Evolutionary conservation across 1,140 invertebrate species (phyloP), one percentile per base, ranked within the genome.

Genomic region (Rhagoletis pomonella): DNA sequence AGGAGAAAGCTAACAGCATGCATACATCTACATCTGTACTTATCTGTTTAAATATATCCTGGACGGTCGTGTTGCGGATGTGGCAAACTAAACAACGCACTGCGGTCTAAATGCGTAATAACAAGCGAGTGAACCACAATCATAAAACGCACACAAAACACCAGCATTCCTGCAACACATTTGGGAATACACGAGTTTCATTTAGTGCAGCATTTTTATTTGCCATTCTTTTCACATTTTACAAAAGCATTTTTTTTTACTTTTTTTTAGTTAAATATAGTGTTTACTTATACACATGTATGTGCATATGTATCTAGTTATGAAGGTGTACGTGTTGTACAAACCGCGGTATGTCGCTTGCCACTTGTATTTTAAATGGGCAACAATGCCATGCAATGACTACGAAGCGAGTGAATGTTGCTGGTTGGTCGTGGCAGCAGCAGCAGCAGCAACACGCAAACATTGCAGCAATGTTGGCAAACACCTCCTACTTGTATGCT

Each of bases 291-390:
- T 81, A 47, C 55, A 10, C 17, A 55, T 12, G 17, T 55, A 12
- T 81, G 44, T 19, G 1, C 47, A 3, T n/a, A n/a, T n/a, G n/a
- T n/a, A n/a, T n/a, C n/a, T n/a, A n/a, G n/a, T n/a, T n/a, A n/a
- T n/a, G n/a, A 42, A 4, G 73, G 42, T 50, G 47, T 12, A 73
- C 12, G n/a, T n/a, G n/a, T 6, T 17, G 17, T 73, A 7, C 73
- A 81, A 81, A 81, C 73, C 42, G 50, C 73, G 73, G 47, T 19
- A 81, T 81, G 73, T 81, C 73, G 73, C 73, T 81, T 81, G 73
- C 17, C 73, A 81, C 73, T 81, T 81, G 73, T 81, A 81, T n/a
- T 81, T 81, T 81, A 81, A 81, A 81, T 81, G 50, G 73, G 17
- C 73, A 81, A 81, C 73, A 81, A 81, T 81, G 73, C 5, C 17